Evolutionary conservation across 1,140 invertebrate species (phyloP), one percentile per base, ranked within the genome.

Genomic region (Stenopsyche tienmushanensis): DNA sequence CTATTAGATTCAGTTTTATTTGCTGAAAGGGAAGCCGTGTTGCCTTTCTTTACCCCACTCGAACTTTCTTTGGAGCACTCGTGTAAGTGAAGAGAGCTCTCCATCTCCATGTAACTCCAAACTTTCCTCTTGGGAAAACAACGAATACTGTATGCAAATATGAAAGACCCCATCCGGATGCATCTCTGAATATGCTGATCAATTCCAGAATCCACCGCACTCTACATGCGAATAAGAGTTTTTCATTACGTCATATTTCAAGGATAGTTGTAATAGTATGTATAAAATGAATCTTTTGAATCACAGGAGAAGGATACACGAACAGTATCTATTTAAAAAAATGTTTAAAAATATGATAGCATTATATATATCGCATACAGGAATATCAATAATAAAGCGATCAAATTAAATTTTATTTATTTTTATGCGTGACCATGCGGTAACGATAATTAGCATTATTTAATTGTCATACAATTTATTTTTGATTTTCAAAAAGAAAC

Each of bases 41-140:
- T 47, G 41, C 44, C 57, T 60, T 60, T 60, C 13, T 20, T 18
- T 47, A 47, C 29, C 29, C 29, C 29, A 34, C 18, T 18, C 17
- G 17, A 47, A 15, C 17, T 47, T 47, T 20, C 44, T 47, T 18
- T 18, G 44, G 5, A 15, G 13, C 29, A 15, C 44, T 47, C 44
- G 44, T 47, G 44, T 47, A 5, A 47, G 18, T 47, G 44, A 13
- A 13, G 57, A 60, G 24, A 42, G 24, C 57, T 60, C 57, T 45
- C 41, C 42, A 47, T 47, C 23, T 60, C 24, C 57, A n/a, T 60
- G 42, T 60, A 42, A 5, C 57, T 60, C 7, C 42, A 18, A 60
- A 60, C 44, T 60, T 60, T 62, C 21, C 59, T 62, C 47, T 49
- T 50, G 45, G 59, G 47, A 62, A 62, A 49, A 62, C 44, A 62